Conservation (phyloP, 1,140 invertebrate species). For the Dinothrombium tinctorium region DNA sequence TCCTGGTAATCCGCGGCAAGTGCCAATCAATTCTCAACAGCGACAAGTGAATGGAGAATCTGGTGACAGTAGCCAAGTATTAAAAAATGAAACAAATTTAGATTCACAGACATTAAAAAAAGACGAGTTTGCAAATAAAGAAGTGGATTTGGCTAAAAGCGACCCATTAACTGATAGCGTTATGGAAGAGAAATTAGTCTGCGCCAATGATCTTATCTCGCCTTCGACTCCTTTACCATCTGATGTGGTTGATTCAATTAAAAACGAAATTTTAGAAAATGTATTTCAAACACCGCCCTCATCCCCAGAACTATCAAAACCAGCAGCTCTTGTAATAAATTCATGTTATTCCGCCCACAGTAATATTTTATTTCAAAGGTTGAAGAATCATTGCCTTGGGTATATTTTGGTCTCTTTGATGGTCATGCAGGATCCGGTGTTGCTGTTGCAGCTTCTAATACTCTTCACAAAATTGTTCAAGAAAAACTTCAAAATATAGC, state of each 20-base stretch:
- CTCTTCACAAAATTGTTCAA: conserved; percentile 52
- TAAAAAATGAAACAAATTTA: too few species aligned
- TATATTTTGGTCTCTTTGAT: conserved; percentile 64
- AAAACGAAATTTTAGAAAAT: too few species aligned
- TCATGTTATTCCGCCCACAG: too few species aligned
- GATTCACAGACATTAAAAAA: too few species aligned
- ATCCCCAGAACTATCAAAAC: background rate
- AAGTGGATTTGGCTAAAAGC: too few species aligned
- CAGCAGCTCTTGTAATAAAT: background rate
- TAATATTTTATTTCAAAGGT: conserved; percentile 7
- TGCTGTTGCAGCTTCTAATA: conserved; percentile 46
- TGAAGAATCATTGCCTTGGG: conserved; percentile 28
- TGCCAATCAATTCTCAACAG: background rate
- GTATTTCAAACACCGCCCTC: background rate
- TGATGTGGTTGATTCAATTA: too few species aligned
- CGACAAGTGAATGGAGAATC: too few species aligned
- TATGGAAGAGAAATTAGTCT: background rate
- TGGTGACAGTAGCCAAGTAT: too few species aligned
- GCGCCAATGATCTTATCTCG: conserved; percentile 3
- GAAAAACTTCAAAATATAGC: conserved; percentile 23
- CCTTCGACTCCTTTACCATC: conserved; percentile 6
- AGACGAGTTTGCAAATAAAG: too few species aligned
- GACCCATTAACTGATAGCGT: too few species aligned
- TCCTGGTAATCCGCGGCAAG: conserved; percentile 1
- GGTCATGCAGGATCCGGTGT: conserved; percentile 62